A percentile compares a stretch with the other conserved stretches of the same genome.
These are phyloP conservation scores for Lepetodrilus schrolli DNA, from an alignment of 2,888 invertebrate genomes.

Conservation along the genomic window DNA sequence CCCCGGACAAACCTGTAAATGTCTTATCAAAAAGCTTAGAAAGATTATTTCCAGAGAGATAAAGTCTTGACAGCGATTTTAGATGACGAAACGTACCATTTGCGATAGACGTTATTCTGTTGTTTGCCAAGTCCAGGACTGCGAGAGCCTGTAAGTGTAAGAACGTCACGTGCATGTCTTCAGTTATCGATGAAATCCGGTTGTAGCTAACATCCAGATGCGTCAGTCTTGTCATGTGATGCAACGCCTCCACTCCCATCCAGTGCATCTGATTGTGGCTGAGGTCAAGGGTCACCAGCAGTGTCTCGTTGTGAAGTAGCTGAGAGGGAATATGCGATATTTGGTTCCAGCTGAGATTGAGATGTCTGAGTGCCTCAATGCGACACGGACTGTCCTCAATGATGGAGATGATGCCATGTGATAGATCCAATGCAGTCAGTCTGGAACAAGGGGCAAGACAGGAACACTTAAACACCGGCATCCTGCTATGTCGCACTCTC, in stretches of 20 bases:
- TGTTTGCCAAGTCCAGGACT: not conserved
- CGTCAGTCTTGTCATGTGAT: not conserved
- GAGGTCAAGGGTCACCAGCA: not conserved
- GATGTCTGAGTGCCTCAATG: not conserved
- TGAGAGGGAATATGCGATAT: not conserved
- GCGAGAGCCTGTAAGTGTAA: not conserved
- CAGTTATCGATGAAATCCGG: not conserved
- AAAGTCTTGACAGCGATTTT: not conserved
- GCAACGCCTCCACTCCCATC: not conserved
- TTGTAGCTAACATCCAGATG: not conserved
- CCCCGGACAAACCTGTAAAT: not conserved
- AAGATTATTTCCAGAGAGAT: not conserved
- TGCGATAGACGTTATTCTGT: not conserved
- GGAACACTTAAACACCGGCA: not conserved
- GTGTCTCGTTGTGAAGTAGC: not conserved
- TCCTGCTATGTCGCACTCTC: not conserved
- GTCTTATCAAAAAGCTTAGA: not conserved
- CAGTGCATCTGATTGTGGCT: not conserved
- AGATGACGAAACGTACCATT: not conserved
- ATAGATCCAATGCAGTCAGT: not conserved
- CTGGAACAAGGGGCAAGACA: not conserved
- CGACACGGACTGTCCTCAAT: not conserved
- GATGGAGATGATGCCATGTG: not conserved
- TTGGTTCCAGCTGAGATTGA: not conserved
- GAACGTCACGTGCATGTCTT: not conserved